Base-by-base conservation (phyloP, 2,113 vertebrate genomes). In the Apistogramma diplotaenia region DNA sequence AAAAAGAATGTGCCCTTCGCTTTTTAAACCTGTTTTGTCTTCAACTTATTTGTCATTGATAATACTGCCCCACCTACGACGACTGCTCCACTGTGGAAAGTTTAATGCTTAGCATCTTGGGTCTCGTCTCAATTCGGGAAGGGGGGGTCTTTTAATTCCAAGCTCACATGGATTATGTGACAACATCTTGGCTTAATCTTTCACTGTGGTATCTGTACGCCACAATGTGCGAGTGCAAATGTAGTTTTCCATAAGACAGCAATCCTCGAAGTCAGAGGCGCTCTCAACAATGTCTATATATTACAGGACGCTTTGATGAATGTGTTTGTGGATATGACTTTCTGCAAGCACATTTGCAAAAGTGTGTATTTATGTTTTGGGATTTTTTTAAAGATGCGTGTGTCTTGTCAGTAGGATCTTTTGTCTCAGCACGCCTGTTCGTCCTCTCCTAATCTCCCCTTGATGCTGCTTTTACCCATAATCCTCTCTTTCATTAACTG, bases 401-500 rank as follows among this genome's bases (percentile, higher is more conserved):
- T 85, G 85, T 84, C 84, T 93, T 92, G 93, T 92, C 86, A 84
- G 84, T 80, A 79, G 89, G 90, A 93, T 95, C 92, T 93, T 93
- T 94, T 94, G 93, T 92, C 94, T 94, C 90, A 94, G 92, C 74
- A 78, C 94, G 93, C 76, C 86, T 74, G 82, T 87, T 90, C 61
- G 88, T 89, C 86, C 85, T 86, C 77, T 89, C 84, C 85, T 94
- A 95, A 96, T 95, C 94, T 93, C 87, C 92, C 86, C 91, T 95
- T 92, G 94, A 95, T 93, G 93, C 93, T 85, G 87, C 91, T 87
- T 93, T 90, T 94, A 93, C 86, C 93, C 93, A 92, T 95, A 94
- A 96, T 95, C 93, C 93, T 91, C 89, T 89, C 92, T 95, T 95
- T 95, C 94, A 95, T 95, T 94, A 95, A 93, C 92, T 91, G 91